These are phyloP conservation scores for Ornithoptera priamus DNA, from an alignment of 2,888 invertebrate genomes.

Conservation along the genomic window DNA sequence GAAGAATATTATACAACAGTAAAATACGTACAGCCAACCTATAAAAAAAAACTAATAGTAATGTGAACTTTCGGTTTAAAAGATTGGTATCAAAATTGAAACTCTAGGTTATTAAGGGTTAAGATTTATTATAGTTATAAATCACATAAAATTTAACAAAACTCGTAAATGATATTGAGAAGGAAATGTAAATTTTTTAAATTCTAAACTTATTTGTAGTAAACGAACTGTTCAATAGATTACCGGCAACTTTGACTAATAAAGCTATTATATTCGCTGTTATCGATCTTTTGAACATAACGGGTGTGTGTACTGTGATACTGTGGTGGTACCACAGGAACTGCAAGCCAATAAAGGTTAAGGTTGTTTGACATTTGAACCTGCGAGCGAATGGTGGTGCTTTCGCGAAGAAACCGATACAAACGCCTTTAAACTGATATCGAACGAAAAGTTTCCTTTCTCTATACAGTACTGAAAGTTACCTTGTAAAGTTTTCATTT, in stretches of 20 bases:
- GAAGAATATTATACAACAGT: too few species aligned
- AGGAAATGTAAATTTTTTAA: too few species aligned
- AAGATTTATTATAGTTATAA: too few species aligned
- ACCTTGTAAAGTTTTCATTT: neutral
- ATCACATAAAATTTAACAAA: too few species aligned
- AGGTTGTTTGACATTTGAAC: constrained; percentile 27
- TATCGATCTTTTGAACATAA: neutral
- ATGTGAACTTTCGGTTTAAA: too few species aligned
- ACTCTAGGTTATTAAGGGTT: too few species aligned
- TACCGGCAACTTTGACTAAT: neutral
- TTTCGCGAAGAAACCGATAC: constrained; percentile 27
- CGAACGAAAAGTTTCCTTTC: neutral
- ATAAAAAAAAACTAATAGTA: too few species aligned
- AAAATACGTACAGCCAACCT: too few species aligned
- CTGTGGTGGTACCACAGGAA: constrained; percentile 7
- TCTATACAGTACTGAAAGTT: neutral
- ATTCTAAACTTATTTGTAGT: neutral
- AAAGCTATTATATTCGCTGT: neutral
- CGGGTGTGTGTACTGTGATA: neutral
- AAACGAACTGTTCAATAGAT: neutral
- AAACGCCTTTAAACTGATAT: neutral
- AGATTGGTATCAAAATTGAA: too few species aligned
- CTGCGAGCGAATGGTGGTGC: constrained; percentile 17
- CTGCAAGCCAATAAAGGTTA: constrained; percentile 15
- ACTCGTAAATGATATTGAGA: too few species aligned